A percentile compares a stretch with the other conserved stretches of the same genome.
These are phyloP conservation scores for Actinemys pallida DNA, from an alignment of 2,113 vertebrate genomes.

Conservation along the genomic window DNA sequence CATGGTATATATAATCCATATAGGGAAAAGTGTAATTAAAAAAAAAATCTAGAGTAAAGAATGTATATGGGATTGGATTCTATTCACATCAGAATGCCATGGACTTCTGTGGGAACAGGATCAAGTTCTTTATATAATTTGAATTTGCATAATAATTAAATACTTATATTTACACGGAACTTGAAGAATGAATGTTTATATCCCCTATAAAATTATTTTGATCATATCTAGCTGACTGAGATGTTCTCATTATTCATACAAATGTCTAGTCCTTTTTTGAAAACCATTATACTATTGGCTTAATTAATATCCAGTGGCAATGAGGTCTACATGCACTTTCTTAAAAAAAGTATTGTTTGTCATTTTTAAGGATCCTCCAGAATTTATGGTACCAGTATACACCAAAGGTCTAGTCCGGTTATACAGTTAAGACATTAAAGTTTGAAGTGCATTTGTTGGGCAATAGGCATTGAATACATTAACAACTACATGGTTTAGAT, in stretches of 20 bases:
- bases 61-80: neutral
- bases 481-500: neutral
- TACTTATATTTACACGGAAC: accelerated
- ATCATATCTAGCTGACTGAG: accelerated
- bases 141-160: neutral
- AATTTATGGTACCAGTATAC: accelerated
- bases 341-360: neutral
- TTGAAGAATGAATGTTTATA: neutral
- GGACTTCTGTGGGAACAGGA: neutral
- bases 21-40: neutral
- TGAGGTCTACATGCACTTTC: neutral
- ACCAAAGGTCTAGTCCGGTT: neutral
- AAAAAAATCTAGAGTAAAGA: neutral
- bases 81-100: neutral
- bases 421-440: neutral
- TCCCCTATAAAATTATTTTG: neutral
- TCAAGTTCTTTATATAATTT: neutral
- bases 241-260: neutral
- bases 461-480: neutral
- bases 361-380: neutral
- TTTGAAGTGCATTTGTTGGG: neutral
- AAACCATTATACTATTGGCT: neutral
- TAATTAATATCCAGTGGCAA: neutral
- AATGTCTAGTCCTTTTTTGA: neutral
- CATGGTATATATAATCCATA: neutral